Evolutionary conservation across 2,113 vertebrate species (phyloP).

Genomic region (Chloebia gouldiae): DNA sequence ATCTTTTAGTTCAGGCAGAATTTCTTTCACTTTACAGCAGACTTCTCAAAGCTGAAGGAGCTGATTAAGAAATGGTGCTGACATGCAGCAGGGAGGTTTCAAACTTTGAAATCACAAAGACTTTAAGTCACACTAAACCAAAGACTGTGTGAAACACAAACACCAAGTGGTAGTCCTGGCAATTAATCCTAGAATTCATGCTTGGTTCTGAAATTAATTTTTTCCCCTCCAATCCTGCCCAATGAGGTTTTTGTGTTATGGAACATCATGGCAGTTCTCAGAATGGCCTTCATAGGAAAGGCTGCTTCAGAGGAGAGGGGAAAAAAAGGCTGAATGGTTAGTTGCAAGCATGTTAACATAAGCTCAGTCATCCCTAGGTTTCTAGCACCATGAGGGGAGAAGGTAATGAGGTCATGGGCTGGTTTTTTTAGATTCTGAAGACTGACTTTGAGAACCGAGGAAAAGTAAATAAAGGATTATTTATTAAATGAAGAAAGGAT

Average conservation of each 20-base stretch:
- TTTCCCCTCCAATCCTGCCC: neutral
- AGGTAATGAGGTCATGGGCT: constrained; percentile 60
- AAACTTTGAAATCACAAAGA: neutral
- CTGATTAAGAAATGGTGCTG: neutral
- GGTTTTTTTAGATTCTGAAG: constrained; percentile 45
- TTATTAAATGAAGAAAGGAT: constrained; percentile 66
- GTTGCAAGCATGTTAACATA: neutral
- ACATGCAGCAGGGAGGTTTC: neutral
- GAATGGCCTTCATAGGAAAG: neutral
- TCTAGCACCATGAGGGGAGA: constrained; percentile 29
- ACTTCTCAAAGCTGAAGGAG: neutral
- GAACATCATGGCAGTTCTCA: neutral
- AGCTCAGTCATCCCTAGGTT: constrained; percentile 19
- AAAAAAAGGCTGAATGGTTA: neutral
- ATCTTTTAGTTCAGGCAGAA: neutral
- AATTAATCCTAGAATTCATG: neutral
- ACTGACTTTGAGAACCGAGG: constrained; percentile 41
- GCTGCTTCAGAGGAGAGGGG: neutral
- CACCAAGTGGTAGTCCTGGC: neutral
- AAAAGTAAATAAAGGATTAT: constrained; percentile 65
- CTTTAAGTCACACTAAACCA: neutral
- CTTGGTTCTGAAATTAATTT: neutral
- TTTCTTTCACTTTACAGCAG: neutral
- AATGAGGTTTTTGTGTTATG: neutral
- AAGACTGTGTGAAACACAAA: neutral